Conservation (phyloP, 2,888 invertebrate species). For the Odontocolon sp. region DNA sequence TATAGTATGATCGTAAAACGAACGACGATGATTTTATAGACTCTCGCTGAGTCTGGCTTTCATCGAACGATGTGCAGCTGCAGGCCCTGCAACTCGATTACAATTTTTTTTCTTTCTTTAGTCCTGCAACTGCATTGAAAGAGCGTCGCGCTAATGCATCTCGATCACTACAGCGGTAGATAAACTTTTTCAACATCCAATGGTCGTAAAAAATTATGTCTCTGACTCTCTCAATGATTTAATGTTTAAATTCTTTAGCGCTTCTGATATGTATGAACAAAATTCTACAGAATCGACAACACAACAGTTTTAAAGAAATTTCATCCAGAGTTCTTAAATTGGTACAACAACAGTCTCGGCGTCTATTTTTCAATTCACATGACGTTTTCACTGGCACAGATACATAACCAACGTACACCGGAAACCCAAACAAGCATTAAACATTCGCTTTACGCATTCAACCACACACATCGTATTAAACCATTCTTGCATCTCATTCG, state of each 20-base stretch:
- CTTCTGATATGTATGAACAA: not conserved
- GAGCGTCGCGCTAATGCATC: not conserved
- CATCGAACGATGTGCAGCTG: slow-evolving; percentile 31
- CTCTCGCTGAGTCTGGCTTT: slow-evolving; percentile 37
- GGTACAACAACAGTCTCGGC: too few species aligned
- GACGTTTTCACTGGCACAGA: too few species aligned
- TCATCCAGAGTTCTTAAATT: too few species aligned
- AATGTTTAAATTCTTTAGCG: not conserved
- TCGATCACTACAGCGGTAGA: not conserved
- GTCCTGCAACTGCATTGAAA: not conserved
- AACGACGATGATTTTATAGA: slow-evolving; percentile 59
- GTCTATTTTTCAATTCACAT: too few species aligned
- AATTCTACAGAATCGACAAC: not conserved
- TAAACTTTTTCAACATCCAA: slow-evolving; percentile 19
- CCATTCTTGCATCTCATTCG: not conserved
- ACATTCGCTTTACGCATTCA: too few species aligned
- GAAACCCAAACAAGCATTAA: too few species aligned
- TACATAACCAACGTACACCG: too few species aligned
- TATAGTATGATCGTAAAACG: slow-evolving; percentile 58
- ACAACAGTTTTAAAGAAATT: too few species aligned
- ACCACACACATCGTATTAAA: not conserved
- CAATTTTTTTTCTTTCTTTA: slow-evolving; percentile 11
- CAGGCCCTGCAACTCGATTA: slow-evolving; percentile 14
- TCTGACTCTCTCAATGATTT: not conserved
- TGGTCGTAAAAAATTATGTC: slow-evolving; percentile 29